Base-by-base conservation (phyloP, 2,888 invertebrate genomes). In the Melangyna quadrimaculata region DNA sequence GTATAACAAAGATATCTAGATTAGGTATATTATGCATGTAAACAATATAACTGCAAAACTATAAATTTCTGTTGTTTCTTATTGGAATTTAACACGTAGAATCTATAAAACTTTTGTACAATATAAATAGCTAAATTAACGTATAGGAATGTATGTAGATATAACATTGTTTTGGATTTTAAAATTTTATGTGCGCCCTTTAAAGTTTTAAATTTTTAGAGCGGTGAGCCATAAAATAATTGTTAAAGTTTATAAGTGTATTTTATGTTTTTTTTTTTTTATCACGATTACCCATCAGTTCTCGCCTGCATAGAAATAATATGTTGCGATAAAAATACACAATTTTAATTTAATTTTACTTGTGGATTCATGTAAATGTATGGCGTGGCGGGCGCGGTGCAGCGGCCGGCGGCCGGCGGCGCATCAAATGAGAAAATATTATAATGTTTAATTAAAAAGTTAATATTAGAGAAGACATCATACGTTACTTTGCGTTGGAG, bases 281-380 rank as follows among this genome's bases (percentile, higher is more conserved):
- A 55, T 19, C 22, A 59, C 7, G 10, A 35, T 35, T 10, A 17
- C 17, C 19, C 29, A 6, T 12, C 37, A 27, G 61, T 45, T 14
- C 17, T 9, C 29, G 45, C 59, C 59, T 22, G 59, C 59, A 59
- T 59, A 19, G 14, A 43, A 65, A 19, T 35, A n/a, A 7, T 35
- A 45, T 65, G 65, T 65, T 65, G 29, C 45, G 40, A 65, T 63
- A 63, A 63, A 63, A 43, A 59, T 40, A n/a, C n/a, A n/a, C n/a
- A n/a, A 40, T 59, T 40, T 59, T n/a, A 9, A 37, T 40, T 61
- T n/a, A n/a, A n/a, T n/a, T n/a, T n/a, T n/a, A n/a, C 17, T 10
- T 35, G 17, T 63, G 27, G 24, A 43, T 29, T 45, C 17, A 27
- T 17, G 19, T 19, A 17, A 29, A 29, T 1, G 19, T 14, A 40